A percentile compares a stretch with the other conserved stretches of the same genome.
Evolutionary conservation across 2,797 vertebrate genomes (phyloP).

Genomic region (Phrynocephalus vlangalii): DNA sequence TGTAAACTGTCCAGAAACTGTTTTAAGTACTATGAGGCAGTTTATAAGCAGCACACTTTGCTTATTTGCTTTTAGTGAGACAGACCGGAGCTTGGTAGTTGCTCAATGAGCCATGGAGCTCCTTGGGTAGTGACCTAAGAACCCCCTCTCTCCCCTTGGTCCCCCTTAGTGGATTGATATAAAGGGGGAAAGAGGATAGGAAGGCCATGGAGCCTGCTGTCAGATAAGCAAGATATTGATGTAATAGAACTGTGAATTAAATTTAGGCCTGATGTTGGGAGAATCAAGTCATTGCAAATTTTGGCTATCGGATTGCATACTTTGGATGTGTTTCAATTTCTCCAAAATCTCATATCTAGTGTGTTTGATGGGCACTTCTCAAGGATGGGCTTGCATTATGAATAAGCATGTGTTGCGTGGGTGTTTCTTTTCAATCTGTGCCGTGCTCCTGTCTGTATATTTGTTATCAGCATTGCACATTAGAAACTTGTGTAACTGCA

Average conservation of each 20-base stretch:
- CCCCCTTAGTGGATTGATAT: background rate
- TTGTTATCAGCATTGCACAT: background rate
- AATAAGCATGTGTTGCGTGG: background rate
- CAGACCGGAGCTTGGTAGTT: too few relatives aligned
- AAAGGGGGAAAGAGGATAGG: background rate
- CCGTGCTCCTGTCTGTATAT: background rate
- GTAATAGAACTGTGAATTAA: background rate
- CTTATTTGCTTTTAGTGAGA: too few relatives aligned
- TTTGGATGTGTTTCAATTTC: background rate
- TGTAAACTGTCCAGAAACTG: too few relatives aligned
- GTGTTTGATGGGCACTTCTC: background rate
- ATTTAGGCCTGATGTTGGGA: background rate
- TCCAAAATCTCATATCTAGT: background rate
- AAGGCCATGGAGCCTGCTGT: background rate
- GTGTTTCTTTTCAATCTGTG: conserved; percentile 1
- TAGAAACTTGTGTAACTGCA: background rate
- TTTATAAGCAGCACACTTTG: too few relatives aligned
- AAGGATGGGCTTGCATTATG: background rate
- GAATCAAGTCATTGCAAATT: background rate
- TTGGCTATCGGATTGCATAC: background rate
- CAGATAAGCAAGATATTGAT: background rate
- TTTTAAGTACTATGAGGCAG: too few relatives aligned
- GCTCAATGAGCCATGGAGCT: background rate
- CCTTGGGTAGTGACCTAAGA: background rate
- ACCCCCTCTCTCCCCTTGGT: too few relatives aligned